phyloP scores from a whole-genome alignment of 1,140 invertebrate species.

The Metopolophium dirhodum region DNA sequence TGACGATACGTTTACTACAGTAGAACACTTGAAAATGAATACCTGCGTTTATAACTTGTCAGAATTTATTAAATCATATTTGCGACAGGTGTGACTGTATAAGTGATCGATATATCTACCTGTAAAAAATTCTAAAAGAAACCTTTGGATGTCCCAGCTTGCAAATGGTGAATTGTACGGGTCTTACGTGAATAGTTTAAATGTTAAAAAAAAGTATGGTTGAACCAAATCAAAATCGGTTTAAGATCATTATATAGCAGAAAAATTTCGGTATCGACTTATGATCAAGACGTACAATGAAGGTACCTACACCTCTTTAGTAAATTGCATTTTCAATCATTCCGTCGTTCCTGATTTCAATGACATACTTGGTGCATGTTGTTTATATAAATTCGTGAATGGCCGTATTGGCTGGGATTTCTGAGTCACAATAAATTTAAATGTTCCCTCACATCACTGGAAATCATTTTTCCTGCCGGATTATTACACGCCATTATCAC shows the following conservation, averaged over 20 bases:
- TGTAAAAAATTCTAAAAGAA: too few species aligned
- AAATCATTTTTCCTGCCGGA: not conserved
- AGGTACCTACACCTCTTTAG: not conserved
- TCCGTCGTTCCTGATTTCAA: not conserved
- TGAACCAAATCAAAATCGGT: not conserved
- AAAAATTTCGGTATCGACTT: not conserved
- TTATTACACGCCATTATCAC: not conserved
- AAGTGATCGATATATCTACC: too few species aligned
- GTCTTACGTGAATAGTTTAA: not conserved
- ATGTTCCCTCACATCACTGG: not conserved
- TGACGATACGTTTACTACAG: too few species aligned
- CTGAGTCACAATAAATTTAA: not conserved
- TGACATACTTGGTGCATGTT: not conserved
- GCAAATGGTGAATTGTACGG: too few species aligned
- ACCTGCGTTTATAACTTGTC: too few species aligned
- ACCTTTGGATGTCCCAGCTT: too few species aligned
- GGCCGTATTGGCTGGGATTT: not conserved
- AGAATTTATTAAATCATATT: too few species aligned
- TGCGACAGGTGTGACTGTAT: too few species aligned
- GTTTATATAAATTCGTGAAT: not conserved
- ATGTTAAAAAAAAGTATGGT: not conserved
- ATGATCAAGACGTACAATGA: not conserved
- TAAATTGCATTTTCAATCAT: not conserved
- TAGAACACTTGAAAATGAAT: too few species aligned
- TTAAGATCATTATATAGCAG: not conserved